Base-by-base conservation (phyloP, 2,797 vertebrate genomes). In the Lophotriccus pileatus region DNA sequence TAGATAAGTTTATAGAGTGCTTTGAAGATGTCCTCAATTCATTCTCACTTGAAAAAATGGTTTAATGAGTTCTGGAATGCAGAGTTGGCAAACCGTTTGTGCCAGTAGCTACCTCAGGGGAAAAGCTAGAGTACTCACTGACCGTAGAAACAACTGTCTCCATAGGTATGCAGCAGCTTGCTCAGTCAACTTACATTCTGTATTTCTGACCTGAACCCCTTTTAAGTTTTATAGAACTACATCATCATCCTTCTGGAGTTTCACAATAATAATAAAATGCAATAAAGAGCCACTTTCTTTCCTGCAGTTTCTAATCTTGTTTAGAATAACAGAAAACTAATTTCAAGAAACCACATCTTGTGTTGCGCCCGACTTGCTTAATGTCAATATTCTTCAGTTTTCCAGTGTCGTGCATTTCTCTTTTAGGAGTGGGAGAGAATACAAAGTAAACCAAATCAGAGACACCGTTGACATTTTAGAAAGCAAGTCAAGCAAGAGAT, bases 401-500 rank as follows among this genome's bases (percentile, higher is more conserved):
- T 46, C 60, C 62, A 79, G 49, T 7, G 30, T 53, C 2, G 0
- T 39, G 55, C 32, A 30, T 75, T 87, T 91, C 73, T 91, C 44
- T 72, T 41, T 84, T 53, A 88, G 79, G 50, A 91, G 88, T 88
- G 56, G 79, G 91, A 95, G 49, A 85, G 46, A 30, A 49, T 64
- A 79, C 85, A 89, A 96, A 96, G 94, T 95, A 97, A 97, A 96
- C 93, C 90, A 96, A 96, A 84, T 79, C 89, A 84, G 91, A 84
- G 95, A 96, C 96, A 93, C 30, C 2, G n/a, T 9, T 95, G 94
- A 96, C 96, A 97, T 97, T 97, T 97, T 92, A 95, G 95, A 97
- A 98, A 97, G 91, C 5, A 15, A 97, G 93, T 98, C 88, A 97
- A 97, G 96, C 87, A 84, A 96, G 89, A 97, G 97, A 97, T 98